These are phyloP conservation scores for Chelonoidis abingdonii DNA, from an alignment of 2,113 vertebrate species.

Conservation along the genomic window DNA sequence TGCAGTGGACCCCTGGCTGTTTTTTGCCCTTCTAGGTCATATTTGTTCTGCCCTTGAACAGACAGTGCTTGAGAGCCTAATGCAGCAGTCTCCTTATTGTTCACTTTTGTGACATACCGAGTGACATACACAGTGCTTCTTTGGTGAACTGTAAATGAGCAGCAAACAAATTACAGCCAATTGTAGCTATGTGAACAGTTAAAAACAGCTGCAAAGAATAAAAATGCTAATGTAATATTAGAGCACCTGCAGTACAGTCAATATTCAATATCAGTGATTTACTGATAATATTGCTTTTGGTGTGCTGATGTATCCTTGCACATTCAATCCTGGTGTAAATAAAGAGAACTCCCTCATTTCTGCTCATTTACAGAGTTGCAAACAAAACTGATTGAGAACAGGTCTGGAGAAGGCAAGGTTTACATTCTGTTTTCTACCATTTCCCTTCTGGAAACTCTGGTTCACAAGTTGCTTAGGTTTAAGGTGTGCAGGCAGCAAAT, in stretches of 20 bases:
- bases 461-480: neutral
- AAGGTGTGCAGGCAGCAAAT: neutral
- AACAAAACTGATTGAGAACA: neutral
- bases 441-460: neutral
- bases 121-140: neutral
- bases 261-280: neutral
- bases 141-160: accelerated
- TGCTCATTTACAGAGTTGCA: neutral
- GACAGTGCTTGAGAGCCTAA: accelerated
- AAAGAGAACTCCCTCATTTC: neutral
- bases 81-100: neutral
- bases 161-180: neutral
- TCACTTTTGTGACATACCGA: accelerated
- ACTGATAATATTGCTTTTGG: neutral
- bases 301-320: neutral
- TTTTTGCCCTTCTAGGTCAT: neutral
- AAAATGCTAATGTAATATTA: neutral
- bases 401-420: neutral
- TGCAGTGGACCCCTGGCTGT: neutral
- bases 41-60: neutral
- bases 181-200: neutral
- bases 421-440: neutral
- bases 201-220: neutral
- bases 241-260: neutral
- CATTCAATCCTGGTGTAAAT: neutral